A percentile compares a stretch with the other conserved stretches of the same genome.
These are phyloP conservation scores for Pogonomyrmex barbatus DNA, from an alignment of 1,140 invertebrate genomes.

Conservation along the genomic window DNA sequence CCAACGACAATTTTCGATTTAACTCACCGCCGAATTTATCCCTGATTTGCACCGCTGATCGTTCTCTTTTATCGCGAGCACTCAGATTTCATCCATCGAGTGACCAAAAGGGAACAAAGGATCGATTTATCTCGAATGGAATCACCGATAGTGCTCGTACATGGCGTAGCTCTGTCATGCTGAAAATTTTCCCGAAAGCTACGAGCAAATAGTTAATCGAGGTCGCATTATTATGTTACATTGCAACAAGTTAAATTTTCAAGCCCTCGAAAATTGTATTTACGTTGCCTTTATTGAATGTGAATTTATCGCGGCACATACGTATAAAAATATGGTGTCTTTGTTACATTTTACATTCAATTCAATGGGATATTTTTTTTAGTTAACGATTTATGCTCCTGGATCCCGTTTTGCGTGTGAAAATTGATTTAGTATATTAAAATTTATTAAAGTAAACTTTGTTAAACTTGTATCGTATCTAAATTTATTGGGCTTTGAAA, in stretches of 20 bases:
- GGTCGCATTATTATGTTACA: slow-evolving; percentile 3
- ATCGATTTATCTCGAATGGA: slow-evolving; percentile 38
- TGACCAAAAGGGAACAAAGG: background rate
- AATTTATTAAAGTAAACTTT: background rate
- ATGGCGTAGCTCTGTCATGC: background rate
- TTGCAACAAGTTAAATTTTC: background rate
- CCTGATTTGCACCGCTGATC: slow-evolving; percentile 18
- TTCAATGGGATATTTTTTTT: background rate
- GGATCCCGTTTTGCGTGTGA: background rate
- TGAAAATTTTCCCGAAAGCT: slow-evolving; percentile 32
- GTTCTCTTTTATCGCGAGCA: slow-evolving; percentile 17
- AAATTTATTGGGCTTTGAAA: slow-evolving; percentile 31
- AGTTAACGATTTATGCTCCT: background rate
- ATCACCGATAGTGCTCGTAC: slow-evolving; percentile 23
- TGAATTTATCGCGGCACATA: background rate
- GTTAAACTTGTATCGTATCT: background rate
- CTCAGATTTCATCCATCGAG: slow-evolving; percentile 36
- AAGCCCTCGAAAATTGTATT: background rate
- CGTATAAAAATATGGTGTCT: background rate
- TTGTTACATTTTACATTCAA: background rate
- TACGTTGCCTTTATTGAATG: background rate
- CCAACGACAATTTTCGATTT: slow-evolving; percentile 28
- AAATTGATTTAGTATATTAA: background rate
- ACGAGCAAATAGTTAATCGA: slow-evolving; percentile 32
- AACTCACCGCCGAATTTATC: slow-evolving; percentile 35